These are phyloP conservation scores for Ictalurus furcatus DNA, from an alignment of 2,113 vertebrate genomes.

Conservation along the genomic window DNA sequence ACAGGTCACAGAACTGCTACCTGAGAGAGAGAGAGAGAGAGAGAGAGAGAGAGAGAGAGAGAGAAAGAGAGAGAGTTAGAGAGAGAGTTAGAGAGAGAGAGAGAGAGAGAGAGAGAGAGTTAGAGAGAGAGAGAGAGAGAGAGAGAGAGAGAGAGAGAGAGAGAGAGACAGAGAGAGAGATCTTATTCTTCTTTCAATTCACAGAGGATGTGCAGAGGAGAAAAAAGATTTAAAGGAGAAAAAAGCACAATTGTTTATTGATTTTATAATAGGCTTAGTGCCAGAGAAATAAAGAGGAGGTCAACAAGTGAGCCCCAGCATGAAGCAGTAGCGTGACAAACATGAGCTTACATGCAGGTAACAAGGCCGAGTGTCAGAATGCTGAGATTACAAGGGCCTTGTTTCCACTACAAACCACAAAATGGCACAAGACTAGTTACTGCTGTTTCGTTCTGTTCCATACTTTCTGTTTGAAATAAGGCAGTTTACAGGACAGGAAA, in stretches of 20 bases:
- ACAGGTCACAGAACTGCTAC: constrained; percentile 52
- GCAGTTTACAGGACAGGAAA: constrained; percentile 54
- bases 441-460: constrained; percentile 61
- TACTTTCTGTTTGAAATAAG: constrained; percentile 58
- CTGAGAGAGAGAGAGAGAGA: not conserved
- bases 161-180: not conserved
- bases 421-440: constrained; percentile 43
- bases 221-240: constrained; percentile 73
- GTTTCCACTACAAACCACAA: constrained; percentile 26
- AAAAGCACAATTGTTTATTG: constrained; percentile 80
- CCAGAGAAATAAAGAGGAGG: constrained; percentile 75
- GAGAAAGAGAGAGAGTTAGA: no score
- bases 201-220: constrained; percentile 76
- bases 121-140: not conserved
- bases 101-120: no score
- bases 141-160: not conserved
- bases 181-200: constrained; percentile 47
- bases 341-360: constrained; percentile 71
- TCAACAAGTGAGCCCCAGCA: constrained; percentile 60
- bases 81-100: no score
- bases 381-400: constrained; percentile 59
- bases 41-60: not conserved
- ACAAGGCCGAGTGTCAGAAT: constrained; percentile 65
- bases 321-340: constrained; percentile 71
- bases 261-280: constrained; percentile 85